Conservation (phyloP, 1,140 invertebrate species). For the Hypothenemus hampei region DNA sequence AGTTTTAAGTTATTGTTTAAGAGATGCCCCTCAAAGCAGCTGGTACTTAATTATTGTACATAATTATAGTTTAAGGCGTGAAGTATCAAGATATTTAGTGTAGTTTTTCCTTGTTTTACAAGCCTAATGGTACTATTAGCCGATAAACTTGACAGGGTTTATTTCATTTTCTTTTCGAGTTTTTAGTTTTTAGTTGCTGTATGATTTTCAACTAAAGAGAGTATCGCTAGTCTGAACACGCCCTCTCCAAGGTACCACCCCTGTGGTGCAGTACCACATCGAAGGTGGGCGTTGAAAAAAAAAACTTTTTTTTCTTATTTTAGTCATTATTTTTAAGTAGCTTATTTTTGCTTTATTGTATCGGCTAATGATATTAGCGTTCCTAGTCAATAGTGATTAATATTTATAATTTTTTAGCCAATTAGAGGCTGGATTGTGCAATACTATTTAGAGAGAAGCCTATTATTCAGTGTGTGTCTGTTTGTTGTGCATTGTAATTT, state of each 20-base stretch:
- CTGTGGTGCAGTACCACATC: neutral
- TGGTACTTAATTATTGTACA: slow-evolving; percentile 4
- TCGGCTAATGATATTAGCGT: slow-evolving; percentile 42
- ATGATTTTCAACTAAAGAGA: slow-evolving; percentile 28
- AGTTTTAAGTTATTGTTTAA: no score
- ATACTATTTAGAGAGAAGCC: no score
- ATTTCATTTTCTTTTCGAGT: slow-evolving; percentile 27
- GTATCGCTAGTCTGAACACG: slow-evolving; percentile 33
- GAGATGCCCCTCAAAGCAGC: neutral
- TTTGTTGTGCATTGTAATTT: no score
- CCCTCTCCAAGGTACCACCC: neutral
- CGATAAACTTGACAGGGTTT: slow-evolving; percentile 38
- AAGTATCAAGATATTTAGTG: neutral
- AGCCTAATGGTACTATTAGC: slow-evolving; percentile 40
- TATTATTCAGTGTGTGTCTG: no score
- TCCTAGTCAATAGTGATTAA: slow-evolving; percentile 37
- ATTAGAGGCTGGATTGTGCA: slow-evolving; percentile 22
- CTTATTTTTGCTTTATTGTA: slow-evolving; percentile 20
- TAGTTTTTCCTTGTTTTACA: slow-evolving; percentile 1
- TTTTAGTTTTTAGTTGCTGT: neutral
- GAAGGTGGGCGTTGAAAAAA: neutral
- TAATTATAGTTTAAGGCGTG: neutral
- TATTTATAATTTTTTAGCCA: slow-evolving; percentile 8
- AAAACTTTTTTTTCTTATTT: no score
- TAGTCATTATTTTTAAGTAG: slow-evolving; percentile 33